Evolutionary conservation across 2,113 vertebrate species (phyloP).

Genomic region (Recurvirostra avosetta): DNA sequence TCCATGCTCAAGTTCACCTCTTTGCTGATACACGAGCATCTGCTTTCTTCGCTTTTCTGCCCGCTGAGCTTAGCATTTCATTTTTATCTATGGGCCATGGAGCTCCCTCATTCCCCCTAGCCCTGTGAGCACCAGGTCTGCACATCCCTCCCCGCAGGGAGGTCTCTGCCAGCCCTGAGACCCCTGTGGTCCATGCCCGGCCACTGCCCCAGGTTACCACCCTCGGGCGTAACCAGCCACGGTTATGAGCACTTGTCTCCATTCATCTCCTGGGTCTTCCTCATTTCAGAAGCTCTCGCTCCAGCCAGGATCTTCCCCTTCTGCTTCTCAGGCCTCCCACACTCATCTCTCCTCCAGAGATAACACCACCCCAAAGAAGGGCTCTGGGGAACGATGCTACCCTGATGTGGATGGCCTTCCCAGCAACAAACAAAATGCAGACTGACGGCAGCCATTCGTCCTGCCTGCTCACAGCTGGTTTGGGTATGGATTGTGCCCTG

Average conservation of each 20-base stretch:
- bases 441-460: background rate
- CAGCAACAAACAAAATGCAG: background rate
- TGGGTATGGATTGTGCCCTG: too few species aligned
- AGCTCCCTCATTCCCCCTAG: background rate
- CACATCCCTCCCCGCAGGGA: background rate
- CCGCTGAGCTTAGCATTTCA: background rate
- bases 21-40: background rate
- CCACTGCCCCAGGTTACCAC: background rate
- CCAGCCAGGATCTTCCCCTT: background rate
- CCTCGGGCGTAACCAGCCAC: accelerated
- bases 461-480: background rate
- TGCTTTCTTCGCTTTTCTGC: background rate
- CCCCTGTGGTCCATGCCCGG: background rate
- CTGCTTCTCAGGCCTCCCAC: background rate
- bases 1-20: background rate
- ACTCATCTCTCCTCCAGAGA: background rate
- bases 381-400: background rate
- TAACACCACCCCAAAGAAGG: too few species aligned
- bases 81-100: background rate
- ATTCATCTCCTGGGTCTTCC: background rate
- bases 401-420: background rate
- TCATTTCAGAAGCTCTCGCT: background rate
- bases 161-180: background rate
- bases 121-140: background rate
- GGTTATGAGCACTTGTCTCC: background rate